These are phyloP conservation scores for Heliconius charithonia DNA, from an alignment of 2,888 invertebrate species.

Conservation along the genomic window DNA sequence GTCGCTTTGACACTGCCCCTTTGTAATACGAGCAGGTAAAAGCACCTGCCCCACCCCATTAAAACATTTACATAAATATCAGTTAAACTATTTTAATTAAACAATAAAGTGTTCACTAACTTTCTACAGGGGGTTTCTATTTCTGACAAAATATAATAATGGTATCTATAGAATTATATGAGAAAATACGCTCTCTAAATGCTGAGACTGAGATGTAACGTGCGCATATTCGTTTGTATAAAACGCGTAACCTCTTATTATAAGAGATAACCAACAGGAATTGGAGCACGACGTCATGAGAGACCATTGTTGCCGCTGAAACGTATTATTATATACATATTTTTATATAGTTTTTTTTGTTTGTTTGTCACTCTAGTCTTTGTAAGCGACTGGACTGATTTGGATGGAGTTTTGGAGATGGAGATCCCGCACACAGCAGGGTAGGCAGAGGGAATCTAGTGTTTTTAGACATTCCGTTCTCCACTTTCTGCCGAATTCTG, in stretches of 20 bases:
- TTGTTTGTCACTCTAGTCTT: too few species aligned
- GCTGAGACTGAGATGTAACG: neutral
- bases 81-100: neutral
- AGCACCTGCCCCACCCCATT: too few species aligned
- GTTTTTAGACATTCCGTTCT: too few species aligned
- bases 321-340: neutral
- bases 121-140: slow-evolving; percentile 19
- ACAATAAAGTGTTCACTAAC: slow-evolving; percentile 7
- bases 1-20: too few species aligned
- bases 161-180: slow-evolving; percentile 18
- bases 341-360: neutral
- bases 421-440: too few species aligned
- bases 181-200: slow-evolving; percentile 27
- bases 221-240: neutral
- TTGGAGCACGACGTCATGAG: slow-evolving; percentile 28
- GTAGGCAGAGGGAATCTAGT: too few species aligned
- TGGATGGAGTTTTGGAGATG: too few species aligned
- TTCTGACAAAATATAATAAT: slow-evolving; percentile 23
- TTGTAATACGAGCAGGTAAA: neutral
- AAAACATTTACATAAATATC: neutral
- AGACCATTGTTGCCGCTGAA: slow-evolving; percentile 27
- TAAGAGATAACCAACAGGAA: slow-evolving; percentile 24
- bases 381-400: too few species aligned
- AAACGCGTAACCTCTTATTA: slow-evolving; percentile 16
- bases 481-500: too few species aligned